Conservation (phyloP, 2,888 invertebrate species). For the Heliconius erato region DNA sequence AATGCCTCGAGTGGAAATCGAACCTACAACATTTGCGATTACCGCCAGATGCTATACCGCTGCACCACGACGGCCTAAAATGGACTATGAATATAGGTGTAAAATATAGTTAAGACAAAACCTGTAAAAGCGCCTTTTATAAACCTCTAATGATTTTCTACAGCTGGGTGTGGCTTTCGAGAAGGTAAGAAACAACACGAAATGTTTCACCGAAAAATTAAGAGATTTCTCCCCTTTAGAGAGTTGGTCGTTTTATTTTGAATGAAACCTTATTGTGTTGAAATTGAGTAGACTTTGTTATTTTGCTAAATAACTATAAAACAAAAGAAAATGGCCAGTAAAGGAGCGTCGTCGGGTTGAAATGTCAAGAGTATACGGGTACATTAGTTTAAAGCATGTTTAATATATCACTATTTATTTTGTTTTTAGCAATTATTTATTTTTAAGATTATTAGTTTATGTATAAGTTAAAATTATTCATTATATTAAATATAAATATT, state of each 20-base stretch:
- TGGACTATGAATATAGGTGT: background rate
- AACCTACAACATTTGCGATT: background rate
- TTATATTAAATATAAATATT: too few relatives aligned
- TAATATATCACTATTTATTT: too few relatives aligned
- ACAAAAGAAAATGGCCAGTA: conserved; percentile 13
- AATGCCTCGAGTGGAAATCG: background rate
- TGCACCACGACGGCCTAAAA: background rate
- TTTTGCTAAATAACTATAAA: conserved; percentile 48
- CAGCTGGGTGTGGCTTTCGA: conserved; percentile 46
- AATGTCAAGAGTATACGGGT: background rate
- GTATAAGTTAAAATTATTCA: too few relatives aligned
- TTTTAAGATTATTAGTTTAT: too few relatives aligned
- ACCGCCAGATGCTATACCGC: background rate
- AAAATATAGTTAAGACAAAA: background rate
- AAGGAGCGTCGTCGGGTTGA: background rate
- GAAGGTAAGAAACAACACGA: conserved; percentile 49
- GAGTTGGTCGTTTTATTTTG: conserved; percentile 58
- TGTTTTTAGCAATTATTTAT: too few relatives aligned
- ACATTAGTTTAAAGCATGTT: background rate
- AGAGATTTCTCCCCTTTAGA: conserved; percentile 54
- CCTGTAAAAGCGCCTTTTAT: background rate
- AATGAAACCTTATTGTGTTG: conserved; percentile 58
- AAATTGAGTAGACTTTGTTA: conserved; percentile 60
- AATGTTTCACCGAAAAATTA: conserved; percentile 59
- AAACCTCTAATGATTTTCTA: conserved; percentile 23